Evolutionary conservation across 2,113 vertebrate species (phyloP), one percentile per base, ranked within the genome.

Genomic region (Tachysurus vachellii): DNA sequence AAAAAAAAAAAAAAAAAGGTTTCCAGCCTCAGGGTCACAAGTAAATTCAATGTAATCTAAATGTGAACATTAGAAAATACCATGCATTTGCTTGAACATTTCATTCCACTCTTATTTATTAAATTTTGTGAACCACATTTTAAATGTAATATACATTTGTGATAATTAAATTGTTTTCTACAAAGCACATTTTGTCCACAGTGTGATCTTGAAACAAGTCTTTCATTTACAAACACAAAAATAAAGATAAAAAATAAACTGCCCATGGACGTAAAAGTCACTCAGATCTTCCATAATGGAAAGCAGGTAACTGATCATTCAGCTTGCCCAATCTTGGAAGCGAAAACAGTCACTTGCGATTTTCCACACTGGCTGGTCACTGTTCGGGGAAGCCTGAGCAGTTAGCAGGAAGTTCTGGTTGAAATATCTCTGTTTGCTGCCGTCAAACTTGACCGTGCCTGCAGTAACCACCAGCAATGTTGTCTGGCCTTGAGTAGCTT

Each of bases 291-390:
- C 11, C 28, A 56, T 12, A 14, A 42, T 12, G 31, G n/a, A 31
- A 26, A 5, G 44, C 4, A 23, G 8, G 31, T 12, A 28, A 3
- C 53, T 3, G 36, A 13, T 8, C 73, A 85, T 93, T 96, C 90
- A 98, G 92, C 92, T 97, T 68, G 96, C 95, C 97, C 97, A 98
- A 92, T 99, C 97, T 88, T 99, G 98, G 89, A 99, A 99, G 76
- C 98, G 96, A 93, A 99, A 99, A 93, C 97, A 99, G 91, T 99
- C 97, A 80, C 98, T 99, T 5, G 97, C 97, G 5, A 99, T 99
- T 93, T 98, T 99, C 97, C 98, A 99, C 75, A 99, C 97, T 0
- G 95, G 95, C 90, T 95, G 94, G 0, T 97, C 97, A 77, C 95
- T 99, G 93, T 94, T 96, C 0, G 97, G 93, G 0, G 97, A 96